Evolutionary conservation across 2,888 invertebrate genomes (phyloP).

Genomic region (Sphaerophoria taeniata): DNA sequence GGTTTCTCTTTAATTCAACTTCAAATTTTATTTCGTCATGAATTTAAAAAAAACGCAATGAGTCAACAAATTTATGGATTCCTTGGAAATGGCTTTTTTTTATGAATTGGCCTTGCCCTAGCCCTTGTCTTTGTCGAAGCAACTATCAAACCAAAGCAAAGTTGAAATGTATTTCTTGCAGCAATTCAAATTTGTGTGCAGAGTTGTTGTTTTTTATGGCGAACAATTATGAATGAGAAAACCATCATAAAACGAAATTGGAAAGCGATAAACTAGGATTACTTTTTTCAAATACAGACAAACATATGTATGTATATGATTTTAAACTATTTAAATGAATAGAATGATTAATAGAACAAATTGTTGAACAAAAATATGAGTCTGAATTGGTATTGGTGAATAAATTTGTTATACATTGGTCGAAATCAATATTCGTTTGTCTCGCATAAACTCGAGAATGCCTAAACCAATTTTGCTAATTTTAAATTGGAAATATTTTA

Average conservation of each 20-base stretch:
- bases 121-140: not conserved
- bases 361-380: too few relatives aligned
- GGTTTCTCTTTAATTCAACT: not conserved
- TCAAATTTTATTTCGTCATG: slow-evolving; percentile 1
- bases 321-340: too few relatives aligned
- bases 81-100: not conserved
- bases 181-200: not conserved
- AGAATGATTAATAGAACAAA: too few relatives aligned
- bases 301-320: too few relatives aligned
- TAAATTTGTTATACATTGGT: too few relatives aligned
- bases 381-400: too few relatives aligned
- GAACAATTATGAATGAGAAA: not conserved
- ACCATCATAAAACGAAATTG: not conserved
- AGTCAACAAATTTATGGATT: slow-evolving; percentile 12
- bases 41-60: not conserved
- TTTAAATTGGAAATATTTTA: too few relatives aligned
- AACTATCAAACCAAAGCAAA: not conserved
- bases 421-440: too few relatives aligned
- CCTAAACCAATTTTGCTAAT: too few relatives aligned
- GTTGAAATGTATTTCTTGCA: not conserved
- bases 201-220: not conserved
- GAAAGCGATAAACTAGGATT: too few relatives aligned
- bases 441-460: too few relatives aligned
- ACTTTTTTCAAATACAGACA: too few relatives aligned
- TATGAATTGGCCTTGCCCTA: not conserved